Percentiles rank a stretch among this genome's conserved stretches.
phyloP scores from a whole-genome alignment of 2,888 invertebrate genomes.

The Leptinotarsa juncta region DNA sequence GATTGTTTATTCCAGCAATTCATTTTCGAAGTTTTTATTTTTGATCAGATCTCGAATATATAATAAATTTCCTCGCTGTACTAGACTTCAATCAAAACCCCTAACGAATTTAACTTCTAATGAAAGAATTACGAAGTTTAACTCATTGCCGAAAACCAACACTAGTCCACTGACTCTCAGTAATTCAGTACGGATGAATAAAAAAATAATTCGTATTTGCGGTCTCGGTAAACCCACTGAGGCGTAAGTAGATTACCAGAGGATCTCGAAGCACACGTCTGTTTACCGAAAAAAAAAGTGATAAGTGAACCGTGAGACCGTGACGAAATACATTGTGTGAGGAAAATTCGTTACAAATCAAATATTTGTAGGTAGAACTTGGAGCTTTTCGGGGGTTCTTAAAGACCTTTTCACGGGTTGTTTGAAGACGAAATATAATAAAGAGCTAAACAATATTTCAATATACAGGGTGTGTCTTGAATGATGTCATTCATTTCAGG shows the following conservation, averaged over 20 bases:
- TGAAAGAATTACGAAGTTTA: not conserved
- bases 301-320: constrained; percentile 42
- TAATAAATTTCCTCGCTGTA: too few species aligned
- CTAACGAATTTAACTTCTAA: too few species aligned
- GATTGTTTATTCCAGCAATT: too few species aligned
- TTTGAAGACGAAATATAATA: not conserved
- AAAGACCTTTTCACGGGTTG: constrained; percentile 21
- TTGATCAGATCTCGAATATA: too few species aligned
- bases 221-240: constrained; percentile 19
- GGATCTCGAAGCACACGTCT: constrained; percentile 37
- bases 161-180: not conserved
- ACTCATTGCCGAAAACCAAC: not conserved
- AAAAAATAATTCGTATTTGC: constrained; percentile 21
- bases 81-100: too few species aligned
- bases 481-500: too few species aligned
- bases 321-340: constrained; percentile 36
- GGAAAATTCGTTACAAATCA: constrained; percentile 36
- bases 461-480: not conserved
- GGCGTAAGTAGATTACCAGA: constrained; percentile 19
- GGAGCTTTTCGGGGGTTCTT: constrained; percentile 31
- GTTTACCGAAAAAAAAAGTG: constrained; percentile 39
- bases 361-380: constrained; percentile 36
- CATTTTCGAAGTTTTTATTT: too few species aligned
- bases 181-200: not conserved
- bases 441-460: not conserved